phyloP scores from a whole-genome alignment of 2,797 vertebrate genomes.

The Hapalemur alaotrensis region DNA sequence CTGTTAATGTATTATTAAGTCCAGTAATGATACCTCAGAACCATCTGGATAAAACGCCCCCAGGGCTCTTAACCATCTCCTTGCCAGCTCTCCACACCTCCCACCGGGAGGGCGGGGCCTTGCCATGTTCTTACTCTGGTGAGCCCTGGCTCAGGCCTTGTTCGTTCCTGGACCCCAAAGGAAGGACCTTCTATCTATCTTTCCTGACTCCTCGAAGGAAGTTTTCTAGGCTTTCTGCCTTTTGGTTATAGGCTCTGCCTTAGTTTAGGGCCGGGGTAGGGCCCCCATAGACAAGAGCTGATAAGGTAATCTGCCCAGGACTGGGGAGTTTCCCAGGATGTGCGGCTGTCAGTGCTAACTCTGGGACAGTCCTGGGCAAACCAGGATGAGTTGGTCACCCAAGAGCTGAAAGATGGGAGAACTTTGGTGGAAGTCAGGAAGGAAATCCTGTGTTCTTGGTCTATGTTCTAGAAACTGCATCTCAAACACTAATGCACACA shows the following conservation, averaged over 20 bases:
- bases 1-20: conserved; percentile 71
- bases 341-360: background rate
- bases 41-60: conserved; percentile 80
- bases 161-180: background rate
- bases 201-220: background rate
- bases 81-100: background rate
- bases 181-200: background rate
- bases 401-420: background rate
- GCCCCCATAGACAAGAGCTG: background rate
- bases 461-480: background rate
- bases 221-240: background rate
- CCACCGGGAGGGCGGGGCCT: background rate
- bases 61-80: conserved; percentile 15
- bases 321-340: background rate
- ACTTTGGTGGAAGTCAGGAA: background rate
- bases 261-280: background rate
- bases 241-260: background rate
- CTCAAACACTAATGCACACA: background rate
- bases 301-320: background rate
- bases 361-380: background rate
- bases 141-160: background rate
- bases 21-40: conserved; percentile 76
- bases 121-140: background rate
- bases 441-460: background rate
- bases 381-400: background rate